Conservation (phyloP, 2,888 invertebrate species). For the Serripes groenlandicus region DNA sequence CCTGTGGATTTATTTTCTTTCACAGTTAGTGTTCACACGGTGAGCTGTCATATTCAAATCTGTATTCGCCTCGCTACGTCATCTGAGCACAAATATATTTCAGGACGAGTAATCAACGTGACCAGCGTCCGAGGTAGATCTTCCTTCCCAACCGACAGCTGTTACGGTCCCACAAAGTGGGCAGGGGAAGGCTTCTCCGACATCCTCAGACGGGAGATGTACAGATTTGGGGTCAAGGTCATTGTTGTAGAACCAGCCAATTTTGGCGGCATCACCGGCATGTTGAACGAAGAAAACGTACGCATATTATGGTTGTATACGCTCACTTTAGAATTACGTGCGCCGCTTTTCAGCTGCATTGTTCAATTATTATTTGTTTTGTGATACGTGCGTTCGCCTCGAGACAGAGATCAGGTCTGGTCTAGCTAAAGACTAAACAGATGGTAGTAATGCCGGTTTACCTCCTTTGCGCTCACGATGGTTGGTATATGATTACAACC, state of each 20-base stretch:
- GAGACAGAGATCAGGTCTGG: no score
- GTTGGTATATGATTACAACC: no score
- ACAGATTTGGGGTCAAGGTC: slow-evolving; percentile 71
- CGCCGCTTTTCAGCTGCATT: no score
- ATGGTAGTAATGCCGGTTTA: no score
- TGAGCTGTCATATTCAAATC: no score
- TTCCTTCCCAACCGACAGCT: slow-evolving; percentile 54
- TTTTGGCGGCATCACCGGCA: slow-evolving; percentile 60
- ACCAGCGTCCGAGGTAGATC: slow-evolving; percentile 83
- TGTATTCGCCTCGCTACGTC: no score
- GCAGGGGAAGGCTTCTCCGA: slow-evolving; percentile 72
- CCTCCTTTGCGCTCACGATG: no score
- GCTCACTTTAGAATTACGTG: no score
- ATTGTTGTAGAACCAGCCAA: slow-evolving; percentile 71
- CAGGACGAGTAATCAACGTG: slow-evolving; percentile 84
- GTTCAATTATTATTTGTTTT: no score
- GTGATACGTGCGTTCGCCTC: no score
- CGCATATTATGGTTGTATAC: background rate
- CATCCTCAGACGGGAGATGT: slow-evolving; percentile 67
- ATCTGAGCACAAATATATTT: background rate
- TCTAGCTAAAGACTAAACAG: background rate
- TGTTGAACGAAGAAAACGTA: slow-evolving; percentile 46
- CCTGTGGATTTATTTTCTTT: no score
- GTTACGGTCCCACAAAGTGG: slow-evolving; percentile 70
- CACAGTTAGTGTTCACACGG: no score